Percentiles rank a stretch among this genome's conserved stretches.
phyloP scores from a whole-genome alignment of 2,113 vertebrate genomes.

The Calidris pugnax region DNA sequence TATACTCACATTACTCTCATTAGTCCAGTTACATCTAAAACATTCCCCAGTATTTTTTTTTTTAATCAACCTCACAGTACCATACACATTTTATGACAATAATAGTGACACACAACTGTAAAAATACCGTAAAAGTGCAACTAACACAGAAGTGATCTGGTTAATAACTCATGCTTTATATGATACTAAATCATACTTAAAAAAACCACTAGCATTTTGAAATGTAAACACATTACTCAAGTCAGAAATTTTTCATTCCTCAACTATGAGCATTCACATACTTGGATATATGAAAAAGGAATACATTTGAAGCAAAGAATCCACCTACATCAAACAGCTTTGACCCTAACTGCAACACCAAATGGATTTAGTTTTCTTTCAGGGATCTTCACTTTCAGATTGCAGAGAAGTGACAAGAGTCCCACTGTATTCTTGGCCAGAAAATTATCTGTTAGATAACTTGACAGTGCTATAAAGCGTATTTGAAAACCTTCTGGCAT shows the following conservation, averaged over 20 bases:
- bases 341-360: neutral
- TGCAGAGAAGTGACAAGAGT: neutral
- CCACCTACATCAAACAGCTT: neutral
- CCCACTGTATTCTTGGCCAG: neutral
- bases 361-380: neutral
- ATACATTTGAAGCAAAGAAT: neutral
- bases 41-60: accelerated
- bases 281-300: neutral
- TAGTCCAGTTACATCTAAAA: neutral
- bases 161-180: neutral
- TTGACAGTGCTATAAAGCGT: neutral
- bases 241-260: neutral
- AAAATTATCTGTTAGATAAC: slow-evolving; percentile 9
- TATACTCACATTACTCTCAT: accelerated
- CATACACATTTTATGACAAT: neutral
- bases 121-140: neutral
- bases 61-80: neutral
- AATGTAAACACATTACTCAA: neutral
- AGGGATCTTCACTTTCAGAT: neutral
- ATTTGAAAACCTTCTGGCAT: slow-evolving; percentile 27
- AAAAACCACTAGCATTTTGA: neutral
- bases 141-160: neutral
- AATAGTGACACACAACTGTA: neutral
- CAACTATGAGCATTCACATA: neutral
- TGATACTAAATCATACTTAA: neutral